Evolutionary conservation across 2,888 invertebrate species (phyloP).

Genomic region (Petrophora chlorosata): DNA sequence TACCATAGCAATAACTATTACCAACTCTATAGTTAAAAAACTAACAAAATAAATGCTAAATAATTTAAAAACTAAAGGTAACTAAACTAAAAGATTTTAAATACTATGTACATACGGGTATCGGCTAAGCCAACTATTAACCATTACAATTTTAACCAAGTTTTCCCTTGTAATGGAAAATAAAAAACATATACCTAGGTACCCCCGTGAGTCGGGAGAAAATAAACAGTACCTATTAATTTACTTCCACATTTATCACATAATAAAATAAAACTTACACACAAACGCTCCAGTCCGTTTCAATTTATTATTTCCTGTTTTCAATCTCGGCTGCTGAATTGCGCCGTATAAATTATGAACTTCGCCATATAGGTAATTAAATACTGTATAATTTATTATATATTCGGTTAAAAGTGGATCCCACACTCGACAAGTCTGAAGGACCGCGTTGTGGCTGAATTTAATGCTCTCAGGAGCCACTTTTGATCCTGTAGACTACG

Average conservation of each 20-base stretch:
- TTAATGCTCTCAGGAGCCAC: not conserved
- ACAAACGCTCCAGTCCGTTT: slow-evolving; percentile 10
- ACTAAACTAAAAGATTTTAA: too few species aligned
- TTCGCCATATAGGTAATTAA: slow-evolving; percentile 8
- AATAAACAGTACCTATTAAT: too few species aligned
- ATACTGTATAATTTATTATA: slow-evolving; percentile 17
- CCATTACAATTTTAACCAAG: too few species aligned
- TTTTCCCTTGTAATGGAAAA: too few species aligned
- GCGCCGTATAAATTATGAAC: slow-evolving; percentile 5
- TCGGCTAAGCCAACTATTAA: too few species aligned
- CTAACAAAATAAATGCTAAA: too few species aligned
- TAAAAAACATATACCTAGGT: slow-evolving; percentile 1
- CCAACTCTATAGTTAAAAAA: too few species aligned
- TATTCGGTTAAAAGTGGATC: slow-evolving; percentile 19
- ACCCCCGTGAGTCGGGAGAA: too few species aligned
- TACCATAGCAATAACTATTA: too few species aligned
- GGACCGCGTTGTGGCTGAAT: not conserved
- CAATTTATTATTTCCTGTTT: slow-evolving; percentile 9
- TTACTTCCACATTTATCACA: slow-evolving; percentile 2
- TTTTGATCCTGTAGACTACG: not conserved
- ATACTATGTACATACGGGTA: too few species aligned
- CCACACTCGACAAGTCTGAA: slow-evolving; percentile 20
- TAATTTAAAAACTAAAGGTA: too few species aligned
- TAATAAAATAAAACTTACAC: not conserved
- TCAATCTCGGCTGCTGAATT: slow-evolving; percentile 4